These are phyloP conservation scores for Tetramorium simillimum DNA, from an alignment of 1,140 invertebrate genomes.

Conservation along the genomic window DNA sequence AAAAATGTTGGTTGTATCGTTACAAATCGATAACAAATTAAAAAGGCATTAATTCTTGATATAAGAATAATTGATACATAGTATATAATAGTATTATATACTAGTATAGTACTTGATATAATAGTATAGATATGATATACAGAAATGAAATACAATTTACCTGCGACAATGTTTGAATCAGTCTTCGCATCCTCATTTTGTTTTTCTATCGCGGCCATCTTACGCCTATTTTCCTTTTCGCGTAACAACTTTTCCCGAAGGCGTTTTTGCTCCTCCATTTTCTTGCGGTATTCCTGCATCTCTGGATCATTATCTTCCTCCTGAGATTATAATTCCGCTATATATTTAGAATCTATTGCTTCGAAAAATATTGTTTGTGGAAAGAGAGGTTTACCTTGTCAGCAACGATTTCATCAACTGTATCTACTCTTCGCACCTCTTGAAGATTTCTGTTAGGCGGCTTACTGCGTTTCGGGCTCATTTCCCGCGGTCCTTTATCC, in stretches of 20 bases:
- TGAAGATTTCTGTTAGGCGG: slow-evolving; percentile 70
- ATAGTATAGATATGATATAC: too few relatives aligned
- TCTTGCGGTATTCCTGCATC: slow-evolving; percentile 87
- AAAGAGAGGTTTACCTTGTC: slow-evolving; percentile 65
- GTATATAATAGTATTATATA: too few relatives aligned
- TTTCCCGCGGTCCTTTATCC: slow-evolving; percentile 60
- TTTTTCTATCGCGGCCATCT: slow-evolving; percentile 86
- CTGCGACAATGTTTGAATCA: slow-evolving; percentile 61
- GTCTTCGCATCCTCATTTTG: slow-evolving; percentile 74
- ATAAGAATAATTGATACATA: too few relatives aligned
- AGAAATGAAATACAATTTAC: slow-evolving; percentile 65
- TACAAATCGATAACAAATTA: neutral
- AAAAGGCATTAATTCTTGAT: too few relatives aligned
- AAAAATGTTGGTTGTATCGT: slow-evolving; percentile 24
- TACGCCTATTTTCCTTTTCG: slow-evolving; percentile 88
- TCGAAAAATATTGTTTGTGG: neutral
- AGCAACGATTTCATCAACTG: slow-evolving; percentile 2
- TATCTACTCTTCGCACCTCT: slow-evolving; percentile 68
- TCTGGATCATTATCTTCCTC: slow-evolving; percentile 87
- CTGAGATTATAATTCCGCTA: slow-evolving; percentile 45
- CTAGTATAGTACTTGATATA: too few relatives aligned
- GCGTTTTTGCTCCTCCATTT: slow-evolving; percentile 89
- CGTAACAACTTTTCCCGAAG: slow-evolving; percentile 87
- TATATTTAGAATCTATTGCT: neutral
- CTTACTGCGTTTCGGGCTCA: slow-evolving; percentile 75